Evolutionary conservation across 1,140 invertebrate species (phyloP).

Genomic region (Ooceraea biroi): DNA sequence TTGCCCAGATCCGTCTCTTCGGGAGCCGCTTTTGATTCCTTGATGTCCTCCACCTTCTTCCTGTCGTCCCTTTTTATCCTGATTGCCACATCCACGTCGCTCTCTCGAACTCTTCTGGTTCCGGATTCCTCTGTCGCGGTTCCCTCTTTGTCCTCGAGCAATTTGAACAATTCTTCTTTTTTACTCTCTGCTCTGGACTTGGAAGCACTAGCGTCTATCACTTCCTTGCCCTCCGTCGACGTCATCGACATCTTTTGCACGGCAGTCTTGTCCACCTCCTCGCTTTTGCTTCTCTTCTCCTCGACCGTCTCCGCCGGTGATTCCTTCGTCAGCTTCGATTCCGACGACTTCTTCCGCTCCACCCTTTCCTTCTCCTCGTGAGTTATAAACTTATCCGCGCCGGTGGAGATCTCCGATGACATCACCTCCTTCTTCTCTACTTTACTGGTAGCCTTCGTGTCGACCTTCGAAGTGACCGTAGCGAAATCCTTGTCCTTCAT

Average conservation of each 20-base stretch:
- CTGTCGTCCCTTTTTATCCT: conserved; percentile 76
- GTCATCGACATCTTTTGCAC: conserved; percentile 77
- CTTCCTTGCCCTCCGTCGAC: conserved; percentile 74
- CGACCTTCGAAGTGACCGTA: conserved; percentile 78
- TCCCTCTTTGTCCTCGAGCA: conserved; percentile 77
- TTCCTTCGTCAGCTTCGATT: conserved; percentile 76
- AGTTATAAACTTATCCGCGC: conserved; percentile 76
- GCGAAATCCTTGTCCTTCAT: conserved; percentile 66
- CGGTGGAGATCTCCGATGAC: conserved; percentile 79
- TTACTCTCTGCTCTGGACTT: conserved; percentile 70
- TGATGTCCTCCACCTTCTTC: conserved; percentile 50
- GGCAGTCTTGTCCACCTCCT: conserved; percentile 75
- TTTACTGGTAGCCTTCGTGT: conserved; percentile 76
- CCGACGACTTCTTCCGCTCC: conserved; percentile 76
- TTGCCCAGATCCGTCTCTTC: conserved; percentile 52
- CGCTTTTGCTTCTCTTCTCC: conserved; percentile 73
- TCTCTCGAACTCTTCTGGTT: conserved; percentile 70
- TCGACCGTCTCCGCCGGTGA: conserved; percentile 77
- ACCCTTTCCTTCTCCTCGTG: conserved; percentile 80
- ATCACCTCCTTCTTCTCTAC: conserved; percentile 79
- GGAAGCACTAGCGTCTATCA: conserved; percentile 78
- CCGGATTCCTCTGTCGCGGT: conserved; percentile 73
- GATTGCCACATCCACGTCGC: conserved; percentile 75
- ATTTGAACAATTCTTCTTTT: conserved; percentile 70
- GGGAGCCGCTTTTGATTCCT: background rate